Evolutionary conservation across 2,797 vertebrate genomes (phyloP).

Genomic region (Zenarchopterus dispar): DNA sequence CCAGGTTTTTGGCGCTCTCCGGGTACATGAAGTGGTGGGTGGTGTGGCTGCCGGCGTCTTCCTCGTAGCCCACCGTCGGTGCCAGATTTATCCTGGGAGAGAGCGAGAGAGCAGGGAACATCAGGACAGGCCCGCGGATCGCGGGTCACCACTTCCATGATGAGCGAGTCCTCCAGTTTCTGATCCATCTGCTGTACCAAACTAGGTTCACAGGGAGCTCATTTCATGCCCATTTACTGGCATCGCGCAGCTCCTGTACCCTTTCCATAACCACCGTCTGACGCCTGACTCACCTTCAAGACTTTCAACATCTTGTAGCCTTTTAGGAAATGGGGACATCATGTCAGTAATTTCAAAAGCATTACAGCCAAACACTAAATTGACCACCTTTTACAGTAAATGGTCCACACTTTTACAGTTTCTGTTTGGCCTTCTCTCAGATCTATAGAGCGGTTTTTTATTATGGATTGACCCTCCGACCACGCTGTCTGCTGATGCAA

Average conservation of each 20-base stretch:
- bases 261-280: no score
- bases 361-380: no score
- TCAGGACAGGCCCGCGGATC: background rate
- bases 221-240: background rate
- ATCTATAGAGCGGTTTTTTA: no score
- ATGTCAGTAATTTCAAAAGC: no score
- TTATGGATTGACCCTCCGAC: no score
- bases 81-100: slow-evolving; percentile 94
- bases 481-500: no score
- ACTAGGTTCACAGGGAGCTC: background rate
- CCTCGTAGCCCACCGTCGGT: slow-evolving; percentile 94
- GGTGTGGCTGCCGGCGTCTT: slow-evolving; percentile 91
- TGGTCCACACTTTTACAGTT: no score
- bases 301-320: no score
- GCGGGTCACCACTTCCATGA: background rate
- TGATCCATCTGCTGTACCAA: background rate
- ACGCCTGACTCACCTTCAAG: no score
- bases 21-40: slow-evolving; percentile 99
- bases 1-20: slow-evolving; percentile 98
- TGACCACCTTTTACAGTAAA: no score
- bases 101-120: background rate
- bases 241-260: background rate
- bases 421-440: no score
- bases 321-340: no score
- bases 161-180: background rate